phyloP scores from a whole-genome alignment of 2,888 invertebrate genomes.

The Chydorus sphaericus region DNA sequence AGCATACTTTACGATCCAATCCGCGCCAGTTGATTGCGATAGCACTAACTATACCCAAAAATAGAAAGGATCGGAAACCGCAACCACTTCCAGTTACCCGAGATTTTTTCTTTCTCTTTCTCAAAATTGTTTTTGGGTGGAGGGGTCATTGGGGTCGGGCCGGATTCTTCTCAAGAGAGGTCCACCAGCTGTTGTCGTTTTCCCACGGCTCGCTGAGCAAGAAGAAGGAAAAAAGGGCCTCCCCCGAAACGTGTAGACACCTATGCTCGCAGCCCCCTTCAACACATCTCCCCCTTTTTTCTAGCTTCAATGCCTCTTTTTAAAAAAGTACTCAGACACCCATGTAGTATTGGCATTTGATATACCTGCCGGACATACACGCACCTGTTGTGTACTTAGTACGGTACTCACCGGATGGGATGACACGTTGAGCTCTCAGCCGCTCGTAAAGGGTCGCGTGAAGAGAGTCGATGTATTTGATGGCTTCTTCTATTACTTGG shows the following conservation, averaged over 20 bases:
- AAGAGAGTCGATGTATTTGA: conserved; percentile 32
- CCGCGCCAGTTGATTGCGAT: too few relatives aligned
- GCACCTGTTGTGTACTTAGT: background rate
- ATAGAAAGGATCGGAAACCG: too few relatives aligned
- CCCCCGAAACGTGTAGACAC: background rate
- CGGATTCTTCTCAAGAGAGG: too few relatives aligned
- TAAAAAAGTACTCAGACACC: too few relatives aligned
- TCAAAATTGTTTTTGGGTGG: too few relatives aligned
- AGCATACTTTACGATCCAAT: too few relatives aligned
- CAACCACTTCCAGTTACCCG: conserved; percentile 2
- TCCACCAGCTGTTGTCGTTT: conserved; percentile 2
- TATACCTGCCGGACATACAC: background rate
- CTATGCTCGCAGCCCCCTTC: background rate
- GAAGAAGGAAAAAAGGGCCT: background rate
- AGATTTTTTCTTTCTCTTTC: background rate
- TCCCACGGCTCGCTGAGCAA: background rate
- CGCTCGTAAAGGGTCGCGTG: conserved; percentile 29
- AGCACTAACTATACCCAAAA: too few relatives aligned
- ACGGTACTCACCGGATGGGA: background rate
- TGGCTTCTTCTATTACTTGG: conserved; percentile 32
- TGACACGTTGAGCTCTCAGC: conserved; percentile 19
- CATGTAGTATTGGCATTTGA: too few relatives aligned
- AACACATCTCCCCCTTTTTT: too few relatives aligned
- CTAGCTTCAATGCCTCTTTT: too few relatives aligned
- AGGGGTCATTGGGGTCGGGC: too few relatives aligned